Evolutionary conservation across 2,888 invertebrate genomes (phyloP).

Genomic region (Keiferia lycopersicella): DNA sequence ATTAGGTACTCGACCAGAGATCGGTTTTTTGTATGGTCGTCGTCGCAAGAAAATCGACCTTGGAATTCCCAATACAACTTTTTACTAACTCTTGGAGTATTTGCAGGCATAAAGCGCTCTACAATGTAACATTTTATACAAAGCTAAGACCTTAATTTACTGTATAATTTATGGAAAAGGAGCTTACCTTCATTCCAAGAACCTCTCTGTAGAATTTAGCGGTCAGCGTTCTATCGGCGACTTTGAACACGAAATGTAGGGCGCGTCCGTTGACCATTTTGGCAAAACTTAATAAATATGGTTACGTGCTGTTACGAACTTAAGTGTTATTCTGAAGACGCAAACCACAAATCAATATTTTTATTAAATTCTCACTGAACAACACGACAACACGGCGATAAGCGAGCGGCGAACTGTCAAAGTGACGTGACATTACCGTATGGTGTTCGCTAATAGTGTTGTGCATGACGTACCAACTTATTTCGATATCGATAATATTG

Average conservation of each 20-base stretch:
- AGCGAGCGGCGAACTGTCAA: not conserved
- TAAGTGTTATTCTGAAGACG: not conserved
- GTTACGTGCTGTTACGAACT: not conserved
- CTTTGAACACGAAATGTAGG: slow-evolving; percentile 98
- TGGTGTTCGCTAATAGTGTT: no score
- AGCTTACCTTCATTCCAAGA: slow-evolving; percentile 96
- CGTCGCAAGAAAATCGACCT: slow-evolving; percentile 1
- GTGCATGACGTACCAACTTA: no score
- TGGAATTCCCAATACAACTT: not conserved
- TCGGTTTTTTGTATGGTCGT: not conserved
- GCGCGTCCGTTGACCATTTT: slow-evolving; percentile 87
- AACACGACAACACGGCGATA: not conserved
- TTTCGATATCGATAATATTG: no score
- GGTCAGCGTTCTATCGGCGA: slow-evolving; percentile 92
- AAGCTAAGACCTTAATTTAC: not conserved
- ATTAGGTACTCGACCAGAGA: not conserved
- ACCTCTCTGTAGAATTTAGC: slow-evolving; percentile 94
- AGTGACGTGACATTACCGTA: not conserved
- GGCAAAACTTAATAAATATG: not conserved
- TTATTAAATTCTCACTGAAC: not conserved
- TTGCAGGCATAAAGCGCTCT: not conserved
- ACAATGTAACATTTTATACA: not conserved
- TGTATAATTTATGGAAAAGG: not conserved
- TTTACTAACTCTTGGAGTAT: not conserved
- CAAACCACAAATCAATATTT: not conserved